Percentiles rank a stretch among this genome's conserved stretches.
phyloP scores from a whole-genome alignment of 1,140 invertebrate species.

The Acromyrmex charruanus region DNA sequence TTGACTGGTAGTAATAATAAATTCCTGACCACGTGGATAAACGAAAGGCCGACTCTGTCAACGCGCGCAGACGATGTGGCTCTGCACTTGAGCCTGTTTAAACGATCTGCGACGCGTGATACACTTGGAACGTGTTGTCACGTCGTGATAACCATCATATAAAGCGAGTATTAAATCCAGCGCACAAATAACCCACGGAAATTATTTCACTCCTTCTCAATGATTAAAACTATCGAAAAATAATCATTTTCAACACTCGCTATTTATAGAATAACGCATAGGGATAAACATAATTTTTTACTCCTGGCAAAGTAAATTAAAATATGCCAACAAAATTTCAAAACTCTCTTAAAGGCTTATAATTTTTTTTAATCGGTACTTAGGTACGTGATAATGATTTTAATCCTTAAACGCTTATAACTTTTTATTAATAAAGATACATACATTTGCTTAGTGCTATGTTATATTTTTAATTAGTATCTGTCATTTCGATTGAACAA shows the following conservation, averaged over 20 bases:
- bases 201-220: background rate
- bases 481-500: too few species aligned
- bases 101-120: conserved; percentile 53
- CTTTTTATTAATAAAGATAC: too few species aligned
- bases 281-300: conserved; percentile 1
- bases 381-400: background rate
- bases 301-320: background rate
- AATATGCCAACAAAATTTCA: background rate
- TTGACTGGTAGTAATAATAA: conserved; percentile 67
- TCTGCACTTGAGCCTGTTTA: conserved; percentile 60
- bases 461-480: too few species aligned
- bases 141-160: background rate
- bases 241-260: background rate
- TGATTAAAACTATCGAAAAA: background rate
- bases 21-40: conserved; percentile 72
- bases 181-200: background rate
- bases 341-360: background rate
- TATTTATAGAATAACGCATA: background rate
- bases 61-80: conserved; percentile 59
- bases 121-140: conserved; percentile 5
- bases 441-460: too few species aligned
- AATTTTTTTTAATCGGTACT: background rate
- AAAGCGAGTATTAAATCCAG: background rate
- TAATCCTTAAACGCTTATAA: background rate
- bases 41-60: conserved; percentile 69